phyloP scores from a whole-genome alignment of 2,797 vertebrate genomes.

The Arctocebus calabarensis region DNA sequence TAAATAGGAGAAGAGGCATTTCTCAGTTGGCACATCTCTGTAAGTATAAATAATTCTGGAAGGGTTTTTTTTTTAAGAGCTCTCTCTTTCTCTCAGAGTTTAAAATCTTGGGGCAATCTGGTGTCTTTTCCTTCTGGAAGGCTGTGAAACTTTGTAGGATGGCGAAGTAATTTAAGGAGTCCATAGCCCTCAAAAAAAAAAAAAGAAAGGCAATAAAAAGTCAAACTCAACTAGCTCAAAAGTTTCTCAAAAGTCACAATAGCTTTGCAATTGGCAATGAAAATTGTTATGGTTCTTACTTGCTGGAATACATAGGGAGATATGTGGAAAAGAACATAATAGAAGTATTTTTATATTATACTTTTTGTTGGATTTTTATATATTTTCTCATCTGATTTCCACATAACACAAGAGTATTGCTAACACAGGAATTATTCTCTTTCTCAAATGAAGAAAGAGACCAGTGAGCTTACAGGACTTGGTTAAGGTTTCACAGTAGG shows the following conservation, averaged over 20 bases:
- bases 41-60: conserved; percentile 21
- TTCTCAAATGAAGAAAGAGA: not conserved
- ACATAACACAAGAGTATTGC: not conserved
- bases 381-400: not conserved
- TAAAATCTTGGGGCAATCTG: not conserved
- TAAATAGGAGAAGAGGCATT: conserved; percentile 46
- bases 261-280: not conserved
- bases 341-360: not conserved
- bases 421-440: not conserved
- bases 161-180: conserved; percentile 44
- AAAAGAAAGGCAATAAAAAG: not conserved
- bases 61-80: not conserved
- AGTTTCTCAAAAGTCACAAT: not conserved
- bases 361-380: not conserved
- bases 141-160: not conserved
- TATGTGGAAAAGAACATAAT: not conserved
- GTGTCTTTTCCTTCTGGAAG: conserved; percentile 7
- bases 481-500: not conserved
- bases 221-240: not conserved
- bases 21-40: not conserved
- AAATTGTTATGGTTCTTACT: not conserved
- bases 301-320: not conserved
- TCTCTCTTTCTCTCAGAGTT: not conserved
- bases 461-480: not conserved
- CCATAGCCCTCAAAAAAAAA: not conserved